phyloP scores from a whole-genome alignment of 2,797 vertebrate genomes.

The Xiphorhynchus erythropygius region DNA sequence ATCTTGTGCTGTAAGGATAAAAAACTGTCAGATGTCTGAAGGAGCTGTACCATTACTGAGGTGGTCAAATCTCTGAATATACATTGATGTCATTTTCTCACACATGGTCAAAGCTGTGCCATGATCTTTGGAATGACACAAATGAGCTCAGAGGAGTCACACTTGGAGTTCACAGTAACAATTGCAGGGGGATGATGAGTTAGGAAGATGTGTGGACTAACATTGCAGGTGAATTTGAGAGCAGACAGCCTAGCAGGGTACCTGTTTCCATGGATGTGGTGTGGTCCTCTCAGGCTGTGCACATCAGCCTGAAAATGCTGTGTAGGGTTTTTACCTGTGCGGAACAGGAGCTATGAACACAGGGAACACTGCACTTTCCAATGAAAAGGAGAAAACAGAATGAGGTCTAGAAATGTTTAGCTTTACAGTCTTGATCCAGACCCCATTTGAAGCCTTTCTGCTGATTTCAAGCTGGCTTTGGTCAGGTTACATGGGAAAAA shows the following conservation, averaged over 20 bases:
- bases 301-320: neutral
- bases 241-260: neutral
- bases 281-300: neutral
- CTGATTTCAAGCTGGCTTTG: neutral
- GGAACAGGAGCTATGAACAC: neutral
- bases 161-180: rapidly evolving
- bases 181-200: neutral
- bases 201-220: neutral
- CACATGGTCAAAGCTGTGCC: neutral
- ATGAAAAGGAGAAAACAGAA: neutral
- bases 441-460: neutral
- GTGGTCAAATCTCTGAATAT: neutral
- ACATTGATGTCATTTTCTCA: neutral
- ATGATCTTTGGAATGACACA: neutral
- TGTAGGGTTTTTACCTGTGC: neutral
- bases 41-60: neutral
- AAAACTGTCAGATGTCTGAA: neutral
- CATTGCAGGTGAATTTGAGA: neutral
- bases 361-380: neutral
- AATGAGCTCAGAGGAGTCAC: neutral
- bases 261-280: neutral
- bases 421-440: neutral
- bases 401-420: neutral
- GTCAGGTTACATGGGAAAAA: neutral
- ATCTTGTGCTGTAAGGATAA: neutral